These are phyloP conservation scores for Euura lappo DNA, from an alignment of 1,140 invertebrate species.

Conservation along the genomic window DNA sequence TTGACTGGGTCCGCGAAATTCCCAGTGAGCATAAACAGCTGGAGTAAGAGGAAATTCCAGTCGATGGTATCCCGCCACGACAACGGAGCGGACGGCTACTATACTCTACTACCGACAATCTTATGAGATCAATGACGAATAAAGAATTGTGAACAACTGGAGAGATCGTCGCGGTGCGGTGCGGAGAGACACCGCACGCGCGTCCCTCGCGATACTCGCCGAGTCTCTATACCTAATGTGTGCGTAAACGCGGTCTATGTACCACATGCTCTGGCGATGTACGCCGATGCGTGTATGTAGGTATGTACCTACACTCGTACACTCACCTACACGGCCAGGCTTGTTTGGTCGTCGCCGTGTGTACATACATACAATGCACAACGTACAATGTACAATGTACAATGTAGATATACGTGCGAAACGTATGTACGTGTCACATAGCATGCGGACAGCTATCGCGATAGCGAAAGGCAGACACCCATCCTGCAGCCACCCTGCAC, in stretches of 20 bases:
- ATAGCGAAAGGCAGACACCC: neutral
- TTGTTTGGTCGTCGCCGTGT: no score
- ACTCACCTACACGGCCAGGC: no score
- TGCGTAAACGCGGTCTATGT: neutral
- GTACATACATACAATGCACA: no score
- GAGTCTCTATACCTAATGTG: neutral
- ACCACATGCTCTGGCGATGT: neutral
- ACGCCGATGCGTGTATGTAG: neutral
- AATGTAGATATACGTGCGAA: no score
- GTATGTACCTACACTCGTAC: no score
- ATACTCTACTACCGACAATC: neutral
- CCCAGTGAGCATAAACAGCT: neutral
- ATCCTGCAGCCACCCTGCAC: neutral
- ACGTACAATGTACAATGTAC: no score
- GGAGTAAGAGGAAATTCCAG: neutral
- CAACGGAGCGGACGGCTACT: neutral
- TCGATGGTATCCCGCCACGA: neutral
- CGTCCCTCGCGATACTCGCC: neutral
- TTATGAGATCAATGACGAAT: neutral
- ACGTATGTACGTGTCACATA: neutral
- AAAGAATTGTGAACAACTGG: neutral
- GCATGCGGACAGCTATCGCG: neutral
- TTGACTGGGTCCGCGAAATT: neutral
- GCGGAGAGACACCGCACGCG: neutral
- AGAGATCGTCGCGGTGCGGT: neutral